Evolutionary conservation across 2,888 invertebrate species (phyloP).

Genomic region (Ichneumoninae sp.): DNA sequence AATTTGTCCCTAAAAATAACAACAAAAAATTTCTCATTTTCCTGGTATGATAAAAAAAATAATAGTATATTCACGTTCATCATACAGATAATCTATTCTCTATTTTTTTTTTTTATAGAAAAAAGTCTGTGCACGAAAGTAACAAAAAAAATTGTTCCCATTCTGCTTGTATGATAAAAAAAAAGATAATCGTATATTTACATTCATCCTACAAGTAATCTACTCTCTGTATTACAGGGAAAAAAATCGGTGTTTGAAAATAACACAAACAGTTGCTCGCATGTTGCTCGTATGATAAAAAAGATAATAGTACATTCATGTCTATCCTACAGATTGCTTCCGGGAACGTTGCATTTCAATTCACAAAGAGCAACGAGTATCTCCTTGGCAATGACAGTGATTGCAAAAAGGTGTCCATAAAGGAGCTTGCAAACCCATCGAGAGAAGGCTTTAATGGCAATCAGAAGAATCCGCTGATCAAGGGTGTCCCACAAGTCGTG

Average conservation of each 20-base stretch:
- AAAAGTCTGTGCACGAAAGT: no score
- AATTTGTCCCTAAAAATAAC: background rate
- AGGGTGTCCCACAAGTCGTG: slow-evolving; percentile 70
- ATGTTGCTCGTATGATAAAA: background rate
- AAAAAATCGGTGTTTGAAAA: no score
- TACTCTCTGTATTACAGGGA: no score
- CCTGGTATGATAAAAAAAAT: no score
- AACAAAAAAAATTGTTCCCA: no score
- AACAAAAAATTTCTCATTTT: no score
- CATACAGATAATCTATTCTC: no score
- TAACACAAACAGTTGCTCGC: no score
- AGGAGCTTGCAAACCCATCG: slow-evolving; percentile 70
- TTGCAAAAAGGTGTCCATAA: slow-evolving; percentile 75
- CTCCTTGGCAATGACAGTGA: slow-evolving; percentile 88
- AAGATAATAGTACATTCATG: background rate
- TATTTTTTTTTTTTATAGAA: no score
- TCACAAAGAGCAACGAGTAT: slow-evolving; percentile 88
- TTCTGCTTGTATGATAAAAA: background rate
- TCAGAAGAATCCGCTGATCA: slow-evolving; percentile 68
- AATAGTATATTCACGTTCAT: no score
- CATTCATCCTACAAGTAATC: slow-evolving; percentile 70
- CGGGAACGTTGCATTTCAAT: slow-evolving; percentile 90
- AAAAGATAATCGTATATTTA: background rate
- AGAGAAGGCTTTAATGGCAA: slow-evolving; percentile 64
- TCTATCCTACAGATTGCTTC: slow-evolving; percentile 86